phyloP scores from a whole-genome alignment of 1,140 invertebrate species.

The Homarus americanus region DNA sequence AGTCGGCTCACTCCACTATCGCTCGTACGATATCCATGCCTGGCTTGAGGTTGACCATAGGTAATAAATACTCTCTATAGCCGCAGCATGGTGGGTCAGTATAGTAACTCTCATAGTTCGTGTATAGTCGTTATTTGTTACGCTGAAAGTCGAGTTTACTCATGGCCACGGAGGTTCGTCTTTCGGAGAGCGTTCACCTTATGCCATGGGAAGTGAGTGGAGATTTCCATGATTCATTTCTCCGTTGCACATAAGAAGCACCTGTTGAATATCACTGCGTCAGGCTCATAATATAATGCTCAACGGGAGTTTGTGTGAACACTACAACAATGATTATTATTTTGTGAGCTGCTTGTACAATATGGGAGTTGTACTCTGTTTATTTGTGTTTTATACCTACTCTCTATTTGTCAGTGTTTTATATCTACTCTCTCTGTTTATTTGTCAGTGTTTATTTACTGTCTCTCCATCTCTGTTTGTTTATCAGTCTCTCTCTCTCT shows the following conservation, averaged over 20 bases:
- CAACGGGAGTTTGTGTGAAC: neutral
- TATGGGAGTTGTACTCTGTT: no score
- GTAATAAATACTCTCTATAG: neutral
- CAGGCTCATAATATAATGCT: neutral
- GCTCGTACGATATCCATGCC: neutral
- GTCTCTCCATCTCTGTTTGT: no score
- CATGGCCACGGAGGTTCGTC: neutral
- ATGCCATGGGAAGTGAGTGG: neutral
- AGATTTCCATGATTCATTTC: slow-evolving; percentile 17
- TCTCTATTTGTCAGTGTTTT: no score
- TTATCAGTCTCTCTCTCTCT: no score
- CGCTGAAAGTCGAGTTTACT: no score
- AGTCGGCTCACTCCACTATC: slow-evolving; percentile 27
- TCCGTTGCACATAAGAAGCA: neutral
- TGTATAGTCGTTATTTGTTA: neutral
- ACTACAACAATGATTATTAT: neutral
- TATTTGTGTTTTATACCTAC: no score
- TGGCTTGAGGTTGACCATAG: neutral
- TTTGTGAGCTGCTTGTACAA: neutral
- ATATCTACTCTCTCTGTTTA: no score
- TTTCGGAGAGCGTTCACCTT: neutral
- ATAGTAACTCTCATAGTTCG: neutral
- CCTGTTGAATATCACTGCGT: neutral
- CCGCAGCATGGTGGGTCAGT: neutral
- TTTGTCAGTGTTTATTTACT: no score